These are phyloP conservation scores for Drosophila dives DNA, from an alignment of 2,888 invertebrate species.

Conservation along the genomic window DNA sequence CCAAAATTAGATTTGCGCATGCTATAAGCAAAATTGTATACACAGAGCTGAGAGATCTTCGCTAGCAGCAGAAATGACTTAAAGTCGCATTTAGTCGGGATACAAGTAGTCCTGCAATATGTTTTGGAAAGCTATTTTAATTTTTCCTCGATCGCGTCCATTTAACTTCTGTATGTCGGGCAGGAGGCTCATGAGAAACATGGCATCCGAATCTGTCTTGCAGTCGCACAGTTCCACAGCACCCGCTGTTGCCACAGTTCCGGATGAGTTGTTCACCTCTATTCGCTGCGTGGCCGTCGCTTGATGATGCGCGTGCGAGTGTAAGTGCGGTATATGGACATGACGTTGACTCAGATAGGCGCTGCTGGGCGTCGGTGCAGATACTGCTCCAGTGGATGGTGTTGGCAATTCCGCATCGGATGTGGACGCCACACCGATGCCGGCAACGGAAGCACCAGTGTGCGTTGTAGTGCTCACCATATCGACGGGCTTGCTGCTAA, in stretches of 20 bases:
- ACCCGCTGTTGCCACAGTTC: constrained; percentile 30
- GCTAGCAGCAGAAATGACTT: constrained; percentile 45
- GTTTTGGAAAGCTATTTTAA: constrained; percentile 84
- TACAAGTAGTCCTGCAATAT: constrained; percentile 83
- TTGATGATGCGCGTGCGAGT: constrained; percentile 53
- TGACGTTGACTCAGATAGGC: constrained; percentile 57
- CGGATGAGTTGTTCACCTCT: constrained; percentile 49
- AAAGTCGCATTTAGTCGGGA: constrained; percentile 78
- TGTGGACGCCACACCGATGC: constrained; percentile 22
- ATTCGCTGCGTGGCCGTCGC: constrained; percentile 46
- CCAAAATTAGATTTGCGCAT: constrained; percentile 22
- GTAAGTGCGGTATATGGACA: constrained; percentile 46
- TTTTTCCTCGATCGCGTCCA: constrained; percentile 84
- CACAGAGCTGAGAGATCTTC: constrained; percentile 66
- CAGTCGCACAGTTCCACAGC: constrained; percentile 81
- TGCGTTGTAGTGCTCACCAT: constrained; percentile 81
- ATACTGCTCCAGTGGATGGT: constrained; percentile 34
- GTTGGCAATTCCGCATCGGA: constrained; percentile 43
- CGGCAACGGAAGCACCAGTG: constrained; percentile 16
- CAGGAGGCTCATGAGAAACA: constrained; percentile 84
- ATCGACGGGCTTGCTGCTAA: constrained; percentile 75
- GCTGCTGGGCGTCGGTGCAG: constrained; percentile 26
- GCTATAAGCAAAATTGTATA: constrained; percentile 66
- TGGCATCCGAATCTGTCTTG: constrained; percentile 84
- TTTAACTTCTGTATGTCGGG: constrained; percentile 84